These are phyloP conservation scores for Centrocercus urophasianus DNA, from an alignment of 2,113 vertebrate species.

Conservation along the genomic window DNA sequence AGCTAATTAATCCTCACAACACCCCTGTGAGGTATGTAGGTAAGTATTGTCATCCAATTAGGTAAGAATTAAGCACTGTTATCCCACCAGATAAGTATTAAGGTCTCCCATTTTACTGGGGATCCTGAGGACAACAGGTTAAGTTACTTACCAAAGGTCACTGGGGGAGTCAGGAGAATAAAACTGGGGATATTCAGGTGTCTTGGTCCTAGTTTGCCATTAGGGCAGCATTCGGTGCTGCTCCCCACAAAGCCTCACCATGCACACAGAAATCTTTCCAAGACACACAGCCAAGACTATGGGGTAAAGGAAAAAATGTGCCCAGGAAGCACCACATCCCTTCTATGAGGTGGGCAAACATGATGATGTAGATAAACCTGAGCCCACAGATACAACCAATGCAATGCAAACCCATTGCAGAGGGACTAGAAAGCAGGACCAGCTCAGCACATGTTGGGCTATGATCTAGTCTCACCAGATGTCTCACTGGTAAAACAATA, in stretches of 20 bases:
- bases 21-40: constrained; percentile 76
- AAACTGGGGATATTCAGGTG: constrained; percentile 53
- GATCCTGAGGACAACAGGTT: constrained; percentile 73
- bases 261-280: constrained; percentile 24
- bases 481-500: constrained; percentile 61
- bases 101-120: constrained; percentile 74
- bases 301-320: accelerated
- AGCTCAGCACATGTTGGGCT: not conserved
- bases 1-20: constrained; percentile 77
- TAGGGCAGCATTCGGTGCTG: not conserved
- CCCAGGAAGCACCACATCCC: not conserved
- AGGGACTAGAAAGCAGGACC: not conserved
- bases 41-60: constrained; percentile 79
- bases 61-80: constrained; percentile 71
- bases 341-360: not conserved
- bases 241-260: not conserved
- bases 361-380: not conserved
- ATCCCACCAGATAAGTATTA: constrained; percentile 75
- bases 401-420: not conserved
- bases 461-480: constrained; percentile 46
- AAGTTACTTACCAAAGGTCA: constrained; percentile 74
- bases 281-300: not conserved
- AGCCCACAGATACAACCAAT: not conserved
- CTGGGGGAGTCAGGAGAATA: constrained; percentile 19
- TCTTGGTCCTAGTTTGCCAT: not conserved